Base-by-base conservation (phyloP, 1,140 invertebrate genomes). In the Muscidifurax raptorellus region DNA sequence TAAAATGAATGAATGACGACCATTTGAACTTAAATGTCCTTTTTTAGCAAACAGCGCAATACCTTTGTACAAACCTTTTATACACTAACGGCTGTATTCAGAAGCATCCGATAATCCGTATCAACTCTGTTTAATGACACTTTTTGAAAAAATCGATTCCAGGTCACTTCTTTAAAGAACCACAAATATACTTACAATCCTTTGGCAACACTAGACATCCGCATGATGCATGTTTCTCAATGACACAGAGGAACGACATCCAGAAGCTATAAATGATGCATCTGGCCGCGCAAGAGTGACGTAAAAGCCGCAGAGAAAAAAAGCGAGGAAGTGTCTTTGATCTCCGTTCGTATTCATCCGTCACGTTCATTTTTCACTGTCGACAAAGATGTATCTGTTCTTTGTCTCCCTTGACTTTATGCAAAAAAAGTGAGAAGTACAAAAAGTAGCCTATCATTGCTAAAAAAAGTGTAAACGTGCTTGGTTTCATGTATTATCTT, bases 331-430 rank as follows among this genome's bases (percentile, higher is more conserved):
- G 66, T 59, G 66, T 71, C 78, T 80, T 80, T 80, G 78, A 80
- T 80, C 78, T 80, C 7, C 66, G 78, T 80, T 69, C 32, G 36
- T 27, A 71, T 80, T 71, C 78, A 80, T 80, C 18, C 59, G 66
- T 80, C 78, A 32, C 25, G 64, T 47, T 80, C 78, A 80, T 80
- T 80, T 80, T 80, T 80, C 78, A 80, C 66, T 40, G 32, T 80
- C 64, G 66, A 44, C 66, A 71, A 80, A 80, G 66, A 69, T 18
- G 64, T 71, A 13, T 80, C 66, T 36, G 2, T 25, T 25, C 78
- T 80, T 80, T 80, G 64, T 80, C 40, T 59, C 30, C 9, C 36
- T 12, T 13, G 47, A 6, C 47, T 40, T 9, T 40, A 0, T 40
- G 28, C 27, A 79, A 66, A 66, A 64, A 80, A 44, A 32, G 13